Base-by-base conservation (phyloP, 2,888 invertebrate genomes). In the Hylaea fasciaria region DNA sequence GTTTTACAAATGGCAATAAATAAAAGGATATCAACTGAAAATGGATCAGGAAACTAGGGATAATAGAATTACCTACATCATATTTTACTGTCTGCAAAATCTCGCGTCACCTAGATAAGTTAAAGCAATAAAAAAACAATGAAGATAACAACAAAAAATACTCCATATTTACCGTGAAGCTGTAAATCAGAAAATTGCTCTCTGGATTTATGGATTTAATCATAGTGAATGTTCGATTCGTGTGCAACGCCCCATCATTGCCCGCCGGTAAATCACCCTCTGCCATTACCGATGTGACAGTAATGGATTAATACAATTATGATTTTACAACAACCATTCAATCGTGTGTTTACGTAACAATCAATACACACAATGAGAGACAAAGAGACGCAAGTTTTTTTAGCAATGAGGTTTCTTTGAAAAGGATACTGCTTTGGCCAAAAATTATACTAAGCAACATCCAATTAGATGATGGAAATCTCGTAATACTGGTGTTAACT, bases 191-290 rank as follows among this genome's bases (percentile, higher is more conserved):
- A 60, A 60, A 66, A 66, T 68, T 64, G 55, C 60, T 64, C 58
- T 41, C 55, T 43, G 56, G 66, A 86, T 86, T 86, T 86, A 85
- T 85, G 81, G 71, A 67, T 71, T 80, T 81, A 83, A 85, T 84
- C 81, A 82, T 75, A 80, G 77, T 76, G 78, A 81, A 82, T 81
- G 76, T 81, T 83, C 79, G 75, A 83, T 72, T 71, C 69, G 68
- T 73, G 72, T 80, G 73, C 78, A 81, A 80, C 57, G 65, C 55
- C 66, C 68, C 66, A 58, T 66, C 64, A 66, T 61, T 60, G 66
- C 48, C 49, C 53, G 60, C 40, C 50, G 46, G 61, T 68, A 68
- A 63, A 66, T 63, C 57, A 62, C 46, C 45, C 44, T 28, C 41
- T 40, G 56, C 50, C 47, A 40, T 60, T 53, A 54, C 62, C 60